phyloP scores from a whole-genome alignment of 2,113 vertebrate species.

The Mola mola region DNA sequence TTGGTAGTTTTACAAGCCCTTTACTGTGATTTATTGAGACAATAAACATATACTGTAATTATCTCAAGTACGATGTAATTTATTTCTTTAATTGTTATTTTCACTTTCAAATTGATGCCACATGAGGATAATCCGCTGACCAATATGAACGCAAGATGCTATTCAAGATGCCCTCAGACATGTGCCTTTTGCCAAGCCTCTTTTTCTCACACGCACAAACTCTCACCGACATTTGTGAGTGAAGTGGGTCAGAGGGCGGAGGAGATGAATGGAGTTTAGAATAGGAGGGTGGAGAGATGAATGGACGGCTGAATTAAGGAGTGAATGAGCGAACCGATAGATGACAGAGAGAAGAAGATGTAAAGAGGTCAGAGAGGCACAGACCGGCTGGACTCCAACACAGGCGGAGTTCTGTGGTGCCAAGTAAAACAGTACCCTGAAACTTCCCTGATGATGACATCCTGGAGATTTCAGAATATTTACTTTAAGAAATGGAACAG shows the following conservation, averaged over 20 bases:
- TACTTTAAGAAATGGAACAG: too few relatives aligned
- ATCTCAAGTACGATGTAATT: too few relatives aligned
- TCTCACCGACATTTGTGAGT: conserved; percentile 67
- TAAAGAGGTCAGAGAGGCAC: conserved; percentile 71
- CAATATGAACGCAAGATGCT: neutral
- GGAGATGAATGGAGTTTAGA: conserved; percentile 64
- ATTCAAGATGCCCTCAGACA: neutral
- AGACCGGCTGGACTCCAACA: conserved; percentile 59
- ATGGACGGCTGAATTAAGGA: conserved; percentile 59
- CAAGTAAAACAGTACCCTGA: neutral
- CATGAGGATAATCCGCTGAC: too few relatives aligned
- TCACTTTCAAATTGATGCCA: too few relatives aligned
- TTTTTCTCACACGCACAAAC: conserved; percentile 20
- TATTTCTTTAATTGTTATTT: too few relatives aligned
- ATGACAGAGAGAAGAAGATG: conserved; percentile 59
- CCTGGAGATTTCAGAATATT: too few relatives aligned
- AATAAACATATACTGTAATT: too few relatives aligned
- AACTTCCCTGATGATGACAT: conserved; percentile 1
- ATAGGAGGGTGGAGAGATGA: conserved; percentile 66
- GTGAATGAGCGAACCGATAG: conserved; percentile 58
- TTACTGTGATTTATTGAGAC: too few relatives aligned
- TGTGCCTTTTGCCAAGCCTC: neutral
- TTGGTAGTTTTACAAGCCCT: too few relatives aligned
- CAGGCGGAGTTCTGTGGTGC: conserved; percentile 24
- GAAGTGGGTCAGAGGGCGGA: conserved; percentile 77